A percentile compares a stretch with the other conserved stretches of the same genome.
phyloP scores from a whole-genome alignment of 2,888 invertebrate species.

The Trachelus iudaicus region DNA sequence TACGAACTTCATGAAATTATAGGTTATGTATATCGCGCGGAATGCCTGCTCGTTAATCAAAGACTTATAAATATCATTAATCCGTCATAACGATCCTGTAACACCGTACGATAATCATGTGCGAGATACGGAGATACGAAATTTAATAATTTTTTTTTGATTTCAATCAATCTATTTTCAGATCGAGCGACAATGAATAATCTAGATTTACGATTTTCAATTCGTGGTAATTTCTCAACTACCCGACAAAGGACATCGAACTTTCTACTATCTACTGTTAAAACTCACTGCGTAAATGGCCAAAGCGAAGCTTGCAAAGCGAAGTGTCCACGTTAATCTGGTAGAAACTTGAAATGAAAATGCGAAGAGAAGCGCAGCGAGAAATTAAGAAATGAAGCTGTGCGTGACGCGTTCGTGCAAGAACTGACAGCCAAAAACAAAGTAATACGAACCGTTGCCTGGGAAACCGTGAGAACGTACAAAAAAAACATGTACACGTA shows the following conservation, averaged over 20 bases:
- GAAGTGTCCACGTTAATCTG: not conserved
- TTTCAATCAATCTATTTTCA: not conserved
- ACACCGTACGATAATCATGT: not conserved
- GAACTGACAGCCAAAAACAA: not conserved
- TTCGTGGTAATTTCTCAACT: too few relatives aligned
- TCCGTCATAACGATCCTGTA: not conserved
- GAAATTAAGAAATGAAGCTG: not conserved
- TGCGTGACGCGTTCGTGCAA: not conserved
- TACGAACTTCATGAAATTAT: not conserved
- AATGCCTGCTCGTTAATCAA: not conserved
- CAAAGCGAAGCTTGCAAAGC: not conserved
- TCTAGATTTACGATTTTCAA: too few relatives aligned
- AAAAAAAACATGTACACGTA: too few relatives aligned
- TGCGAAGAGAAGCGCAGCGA: constrained; percentile 7
- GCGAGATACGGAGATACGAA: not conserved
- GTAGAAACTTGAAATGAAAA: not conserved
- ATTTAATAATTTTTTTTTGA: too few relatives aligned
- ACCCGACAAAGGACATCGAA: not conserved
- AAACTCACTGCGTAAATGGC: not conserved
- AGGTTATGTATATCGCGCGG: not conserved
- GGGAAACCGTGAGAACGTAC: not conserved
- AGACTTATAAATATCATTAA: not conserved
- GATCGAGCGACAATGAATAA: not conserved
- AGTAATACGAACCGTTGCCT: not conserved
- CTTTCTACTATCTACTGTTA: not conserved